Percentiles rank a stretch among this genome's conserved stretches.
Conservation (phyloP, 2,888 invertebrate genomes). For the Chymomyza fuscimana region DNA sequence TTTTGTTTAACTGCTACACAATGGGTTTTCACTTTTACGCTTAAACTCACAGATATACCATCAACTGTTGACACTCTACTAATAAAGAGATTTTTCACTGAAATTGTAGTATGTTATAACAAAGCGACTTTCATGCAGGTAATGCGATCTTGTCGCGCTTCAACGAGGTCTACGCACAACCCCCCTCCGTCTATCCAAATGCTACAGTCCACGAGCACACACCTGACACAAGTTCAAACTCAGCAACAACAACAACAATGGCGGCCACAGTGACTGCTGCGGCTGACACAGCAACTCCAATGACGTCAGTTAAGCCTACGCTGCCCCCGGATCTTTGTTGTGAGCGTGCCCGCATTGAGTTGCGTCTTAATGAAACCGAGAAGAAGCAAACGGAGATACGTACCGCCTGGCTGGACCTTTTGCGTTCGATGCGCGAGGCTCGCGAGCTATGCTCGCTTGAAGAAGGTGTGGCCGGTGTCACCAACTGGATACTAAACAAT, state of each 20-base stretch:
- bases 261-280: slow-evolving; percentile 29
- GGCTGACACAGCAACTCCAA: slow-evolving; percentile 25
- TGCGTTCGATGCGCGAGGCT: slow-evolving; percentile 82
- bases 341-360: slow-evolving; percentile 82
- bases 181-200: slow-evolving; percentile 24
- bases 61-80: neutral
- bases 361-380: slow-evolving; percentile 82
- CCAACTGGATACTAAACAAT: slow-evolving; percentile 88
- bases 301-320: slow-evolving; percentile 40
- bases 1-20: slow-evolving; percentile 15
- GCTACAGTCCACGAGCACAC: slow-evolving; percentile 14
- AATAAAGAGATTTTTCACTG: slow-evolving; percentile 14
- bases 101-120: neutral
- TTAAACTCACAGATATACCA: neutral
- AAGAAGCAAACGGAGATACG: slow-evolving; percentile 83
- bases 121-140: slow-evolving; percentile 58
- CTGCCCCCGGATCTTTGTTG: slow-evolving; percentile 84
- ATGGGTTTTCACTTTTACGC: slow-evolving; percentile 42
- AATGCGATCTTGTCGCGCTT: slow-evolving; percentile 78
- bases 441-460: slow-evolving; percentile 83
- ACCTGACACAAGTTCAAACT: slow-evolving; percentile 6
- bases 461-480: slow-evolving; percentile 85
- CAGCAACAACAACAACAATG: slow-evolving; percentile 24
- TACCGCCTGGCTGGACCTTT: slow-evolving; percentile 83
- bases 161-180: slow-evolving; percentile 76